A percentile compares a stretch with the other conserved stretches of the same genome.
These are phyloP conservation scores for Anadara kagoshimensis DNA, from an alignment of 1,140 invertebrate species.

Conservation along the genomic window DNA sequence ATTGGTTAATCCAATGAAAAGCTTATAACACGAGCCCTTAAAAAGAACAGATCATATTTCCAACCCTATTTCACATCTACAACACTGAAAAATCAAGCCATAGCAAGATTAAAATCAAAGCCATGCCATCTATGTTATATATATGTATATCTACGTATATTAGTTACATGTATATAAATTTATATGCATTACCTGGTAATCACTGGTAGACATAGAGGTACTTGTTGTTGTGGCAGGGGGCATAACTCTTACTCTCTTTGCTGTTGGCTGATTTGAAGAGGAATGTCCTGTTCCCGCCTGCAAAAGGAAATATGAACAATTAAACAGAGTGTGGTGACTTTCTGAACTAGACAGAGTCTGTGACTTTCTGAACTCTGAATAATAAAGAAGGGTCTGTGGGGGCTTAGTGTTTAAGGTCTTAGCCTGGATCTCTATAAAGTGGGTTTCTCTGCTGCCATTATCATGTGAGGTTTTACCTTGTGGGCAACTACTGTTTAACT, in stretches of 20 bases:
- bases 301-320: neutral
- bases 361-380: no score
- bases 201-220: conserved; percentile 64
- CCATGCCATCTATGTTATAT: neutral
- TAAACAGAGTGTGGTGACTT: no score
- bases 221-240: conserved; percentile 61
- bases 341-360: no score
- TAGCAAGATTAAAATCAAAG: neutral
- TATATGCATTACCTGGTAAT: conserved; percentile 59
- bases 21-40: neutral
- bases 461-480: no score
- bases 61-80: neutral
- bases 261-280: conserved; percentile 67
- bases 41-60: neutral
- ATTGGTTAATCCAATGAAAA: neutral
- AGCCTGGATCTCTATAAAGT: no score
- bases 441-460: no score
- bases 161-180: neutral
- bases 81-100: neutral
- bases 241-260: conserved; percentile 66
- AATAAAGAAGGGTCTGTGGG: no score
- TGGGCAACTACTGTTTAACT: no score
- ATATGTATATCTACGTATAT: neutral
- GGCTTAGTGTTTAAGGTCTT: no score
- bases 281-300: conserved; percentile 34